These are phyloP conservation scores for Anoncus sp. DNA, from an alignment of 2,888 invertebrate genomes.

Conservation along the genomic window DNA sequence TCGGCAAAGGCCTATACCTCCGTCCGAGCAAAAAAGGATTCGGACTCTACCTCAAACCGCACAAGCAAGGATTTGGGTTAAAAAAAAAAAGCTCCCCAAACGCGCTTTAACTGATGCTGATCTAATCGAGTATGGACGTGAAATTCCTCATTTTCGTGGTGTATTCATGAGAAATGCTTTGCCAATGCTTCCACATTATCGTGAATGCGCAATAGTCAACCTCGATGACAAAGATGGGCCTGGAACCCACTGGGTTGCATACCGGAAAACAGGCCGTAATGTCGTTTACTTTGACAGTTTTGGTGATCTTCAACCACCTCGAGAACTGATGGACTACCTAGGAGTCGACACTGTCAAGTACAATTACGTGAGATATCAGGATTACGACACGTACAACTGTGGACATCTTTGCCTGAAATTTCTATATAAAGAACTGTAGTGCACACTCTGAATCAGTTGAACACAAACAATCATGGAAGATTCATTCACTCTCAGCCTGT, in stretches of 20 bases:
- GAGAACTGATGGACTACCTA: slow-evolving; percentile 31
- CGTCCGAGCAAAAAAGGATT: background rate
- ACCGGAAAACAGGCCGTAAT: slow-evolving; percentile 18
- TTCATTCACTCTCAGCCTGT: slow-evolving; percentile 69
- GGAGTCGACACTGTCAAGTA: slow-evolving; percentile 5
- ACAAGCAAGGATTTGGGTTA: too few relatives aligned
- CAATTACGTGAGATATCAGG: slow-evolving; percentile 37
- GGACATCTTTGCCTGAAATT: slow-evolving; percentile 46
- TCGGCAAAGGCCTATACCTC: slow-evolving; percentile 75
- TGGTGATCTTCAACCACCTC: slow-evolving; percentile 26
- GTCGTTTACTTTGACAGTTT: slow-evolving; percentile 46
- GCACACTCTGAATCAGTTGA: background rate
- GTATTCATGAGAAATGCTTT: slow-evolving; percentile 74
- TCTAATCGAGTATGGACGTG: slow-evolving; percentile 68
- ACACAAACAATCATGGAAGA: background rate
- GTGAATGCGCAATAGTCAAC: slow-evolving; percentile 28
- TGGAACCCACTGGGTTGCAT: slow-evolving; percentile 30
- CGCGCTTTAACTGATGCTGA: slow-evolving; percentile 74
- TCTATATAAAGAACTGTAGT: slow-evolving; percentile 7
- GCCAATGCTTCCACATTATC: background rate
- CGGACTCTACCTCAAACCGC: slow-evolving; percentile 34
- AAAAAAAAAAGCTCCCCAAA: slow-evolving; percentile 69
- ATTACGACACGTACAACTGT: slow-evolving; percentile 24
- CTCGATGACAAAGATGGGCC: background rate
- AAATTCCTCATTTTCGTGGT: slow-evolving; percentile 75